A percentile compares a stretch with the other conserved stretches of the same genome.
These are phyloP conservation scores for Dendrolimus punctatus DNA, from an alignment of 1,140 invertebrate genomes.

Conservation along the genomic window DNA sequence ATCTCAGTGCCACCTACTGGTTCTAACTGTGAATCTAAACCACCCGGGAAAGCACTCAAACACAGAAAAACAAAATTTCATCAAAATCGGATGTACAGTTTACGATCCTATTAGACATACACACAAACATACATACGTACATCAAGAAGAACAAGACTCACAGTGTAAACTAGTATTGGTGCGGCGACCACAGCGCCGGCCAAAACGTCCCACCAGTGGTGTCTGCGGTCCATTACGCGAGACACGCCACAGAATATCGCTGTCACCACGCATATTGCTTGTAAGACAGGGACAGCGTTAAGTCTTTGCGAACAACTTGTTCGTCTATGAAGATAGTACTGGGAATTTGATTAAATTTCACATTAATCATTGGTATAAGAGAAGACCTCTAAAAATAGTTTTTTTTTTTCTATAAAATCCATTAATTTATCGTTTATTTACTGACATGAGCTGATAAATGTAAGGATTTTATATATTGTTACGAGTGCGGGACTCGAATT, in stretches of 20 bases:
- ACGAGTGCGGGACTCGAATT: no score
- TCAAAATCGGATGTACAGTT: no score
- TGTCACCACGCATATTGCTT: constrained; percentile 11
- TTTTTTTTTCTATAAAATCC: neutral
- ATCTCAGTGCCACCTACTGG: no score
- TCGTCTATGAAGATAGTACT: constrained; percentile 42
- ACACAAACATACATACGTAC: no score
- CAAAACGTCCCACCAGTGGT: constrained; percentile 86
- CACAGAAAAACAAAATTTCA: no score
- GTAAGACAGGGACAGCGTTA: constrained; percentile 3
- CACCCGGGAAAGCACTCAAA: no score
- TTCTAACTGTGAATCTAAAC: no score
- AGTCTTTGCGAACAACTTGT: neutral
- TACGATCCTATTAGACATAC: no score
- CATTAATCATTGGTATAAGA: neutral
- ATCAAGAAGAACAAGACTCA: constrained; percentile 28
- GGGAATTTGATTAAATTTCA: no score
- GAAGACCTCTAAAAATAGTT: neutral
- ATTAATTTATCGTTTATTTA: neutral
- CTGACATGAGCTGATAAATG: no score
- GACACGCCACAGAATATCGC: constrained; percentile 60
- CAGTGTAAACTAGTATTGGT: constrained; percentile 45
- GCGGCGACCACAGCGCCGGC: constrained; percentile 72
- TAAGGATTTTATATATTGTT: no score
- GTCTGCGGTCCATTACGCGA: constrained; percentile 78